phyloP scores from a whole-genome alignment of 2,888 invertebrate species.

The Carterocephalus palaemon region DNA sequence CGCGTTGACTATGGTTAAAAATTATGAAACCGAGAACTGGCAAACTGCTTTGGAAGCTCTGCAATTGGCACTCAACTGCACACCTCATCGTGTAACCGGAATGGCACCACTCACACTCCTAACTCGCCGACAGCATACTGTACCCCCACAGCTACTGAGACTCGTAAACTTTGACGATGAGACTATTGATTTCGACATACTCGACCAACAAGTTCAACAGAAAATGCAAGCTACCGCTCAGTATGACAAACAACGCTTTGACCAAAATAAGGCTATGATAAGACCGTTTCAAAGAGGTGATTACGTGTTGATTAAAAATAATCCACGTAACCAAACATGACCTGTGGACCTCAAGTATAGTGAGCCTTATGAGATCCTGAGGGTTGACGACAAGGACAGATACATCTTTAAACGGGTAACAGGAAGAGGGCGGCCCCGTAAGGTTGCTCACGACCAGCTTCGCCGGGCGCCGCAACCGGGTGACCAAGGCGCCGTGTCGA shows the following conservation, averaged over 20 bases:
- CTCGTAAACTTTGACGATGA: constrained; percentile 27
- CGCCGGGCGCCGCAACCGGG: constrained; percentile 31
- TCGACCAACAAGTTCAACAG: constrained; percentile 27
- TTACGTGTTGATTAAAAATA: constrained; percentile 30
- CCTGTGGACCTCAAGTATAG: constrained; percentile 31
- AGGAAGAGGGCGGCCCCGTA: too few species aligned
- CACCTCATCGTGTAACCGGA: constrained; percentile 15
- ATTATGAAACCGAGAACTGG: constrained; percentile 29
- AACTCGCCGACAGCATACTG: too few species aligned
- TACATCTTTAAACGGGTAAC: constrained; percentile 30
- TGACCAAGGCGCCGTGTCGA: constrained; percentile 27
- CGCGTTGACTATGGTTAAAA: too few species aligned
- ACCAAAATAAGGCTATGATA: constrained; percentile 25
- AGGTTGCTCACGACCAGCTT: too few species aligned
- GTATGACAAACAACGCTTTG: constrained; percentile 29
- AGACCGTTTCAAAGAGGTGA: constrained; percentile 26
- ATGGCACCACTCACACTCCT: constrained; percentile 3
- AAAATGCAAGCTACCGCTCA: constrained; percentile 24
- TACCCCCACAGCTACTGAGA: constrained; percentile 18
- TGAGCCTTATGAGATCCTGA: constrained; percentile 29
- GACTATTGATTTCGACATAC: constrained; percentile 22
- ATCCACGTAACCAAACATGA: constrained; percentile 31
- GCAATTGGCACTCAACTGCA: constrained; percentile 32
- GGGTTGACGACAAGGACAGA: constrained; percentile 31
- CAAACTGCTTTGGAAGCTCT: constrained; percentile 26